Conservation (phyloP, 2,113 vertebrate genomes). For the Steatornis caripensis region DNA sequence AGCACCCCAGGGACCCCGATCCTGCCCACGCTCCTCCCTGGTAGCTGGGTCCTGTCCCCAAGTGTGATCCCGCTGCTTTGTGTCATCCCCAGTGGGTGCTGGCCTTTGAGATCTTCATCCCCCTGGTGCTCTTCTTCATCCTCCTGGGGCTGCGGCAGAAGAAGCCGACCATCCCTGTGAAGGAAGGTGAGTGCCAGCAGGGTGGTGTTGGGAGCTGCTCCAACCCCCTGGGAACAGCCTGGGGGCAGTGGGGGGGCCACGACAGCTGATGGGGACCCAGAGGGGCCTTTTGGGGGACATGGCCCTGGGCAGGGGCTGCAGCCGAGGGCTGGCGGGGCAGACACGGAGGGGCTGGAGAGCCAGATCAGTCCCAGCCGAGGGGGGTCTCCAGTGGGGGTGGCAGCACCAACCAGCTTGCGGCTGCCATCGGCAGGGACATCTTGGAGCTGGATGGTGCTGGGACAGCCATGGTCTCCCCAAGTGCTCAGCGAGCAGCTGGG, state of each 20-base stretch:
- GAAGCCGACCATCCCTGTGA: constrained; percentile 93
- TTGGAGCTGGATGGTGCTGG: neutral
- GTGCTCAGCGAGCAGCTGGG: neutral
- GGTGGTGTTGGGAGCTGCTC: neutral
- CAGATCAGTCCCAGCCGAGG: neutral
- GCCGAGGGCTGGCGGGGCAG: neutral
- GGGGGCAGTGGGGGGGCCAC: fast-evolving
- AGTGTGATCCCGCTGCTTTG: neutral
- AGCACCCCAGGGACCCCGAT: fast-evolving
- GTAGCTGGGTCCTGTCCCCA: neutral
- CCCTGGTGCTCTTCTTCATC: constrained; percentile 94
- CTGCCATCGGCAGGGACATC: fast-evolving
- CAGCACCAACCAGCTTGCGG: neutral
- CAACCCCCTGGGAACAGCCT: neutral
- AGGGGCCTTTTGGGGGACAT: neutral
- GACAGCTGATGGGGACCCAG: neutral
- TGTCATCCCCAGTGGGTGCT: constrained; percentile 86
- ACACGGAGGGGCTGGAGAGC: fast-evolving
- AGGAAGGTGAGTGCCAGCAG: constrained; percentile 83
- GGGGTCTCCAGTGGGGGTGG: neutral
- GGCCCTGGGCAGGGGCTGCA: neutral
- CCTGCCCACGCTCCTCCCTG: neutral
- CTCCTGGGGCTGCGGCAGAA: constrained; percentile 92
- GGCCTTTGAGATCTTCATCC: constrained; percentile 96
- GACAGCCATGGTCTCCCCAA: fast-evolving